Base-by-base conservation (phyloP, 2,113 vertebrate genomes). In the Trinectes maculatus region DNA sequence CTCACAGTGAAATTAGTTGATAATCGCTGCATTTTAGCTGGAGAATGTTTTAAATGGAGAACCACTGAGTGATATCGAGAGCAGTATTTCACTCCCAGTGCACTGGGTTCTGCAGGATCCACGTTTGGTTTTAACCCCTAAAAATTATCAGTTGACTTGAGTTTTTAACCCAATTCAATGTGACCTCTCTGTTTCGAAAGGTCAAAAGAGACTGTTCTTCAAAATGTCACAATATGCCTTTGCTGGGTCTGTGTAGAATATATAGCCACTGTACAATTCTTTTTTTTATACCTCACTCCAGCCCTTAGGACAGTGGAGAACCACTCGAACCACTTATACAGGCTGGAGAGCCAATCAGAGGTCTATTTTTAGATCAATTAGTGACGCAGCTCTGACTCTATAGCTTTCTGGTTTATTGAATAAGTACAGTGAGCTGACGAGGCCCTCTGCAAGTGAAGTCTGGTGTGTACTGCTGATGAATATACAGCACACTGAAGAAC, bases 391-490 rank as follows among this genome's bases (percentile, higher is more conserved):
- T 72, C 77, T 48, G 78, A 48, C 58, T 79, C 64, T 60, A 59
- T 49, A 26, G 3, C 16, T 57, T 83, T 82, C 74, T 83, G 80
- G 58, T 78, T 71, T 71, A 62, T 42, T 81, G 70, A 82, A 69
- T 79, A 88, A 88, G 85, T 24, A 85, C 88, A 86, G 80, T 58
- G 55, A 67, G 54, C 54, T 46, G 3, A 51, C 63, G 69, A 77
- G 71, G 65, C 74, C 28, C 69, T 24, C 19, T 52, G 21, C 47
- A 58, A 47, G 33, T 16, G 13, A 31, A 26, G 56, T 42, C 42
- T 10, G 7, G 16, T 22, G 9, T 21, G 11, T 3, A 42, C 62
- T 15, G 15, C 26, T n/a, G 16, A 15, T 40, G 12, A n/a, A 1
- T n/a, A 6, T 16, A 40, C 6, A 40, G 18, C 40, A 37, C 11